Conservation (phyloP, 2,888 invertebrate genomes). For the Selenia dentaria region DNA sequence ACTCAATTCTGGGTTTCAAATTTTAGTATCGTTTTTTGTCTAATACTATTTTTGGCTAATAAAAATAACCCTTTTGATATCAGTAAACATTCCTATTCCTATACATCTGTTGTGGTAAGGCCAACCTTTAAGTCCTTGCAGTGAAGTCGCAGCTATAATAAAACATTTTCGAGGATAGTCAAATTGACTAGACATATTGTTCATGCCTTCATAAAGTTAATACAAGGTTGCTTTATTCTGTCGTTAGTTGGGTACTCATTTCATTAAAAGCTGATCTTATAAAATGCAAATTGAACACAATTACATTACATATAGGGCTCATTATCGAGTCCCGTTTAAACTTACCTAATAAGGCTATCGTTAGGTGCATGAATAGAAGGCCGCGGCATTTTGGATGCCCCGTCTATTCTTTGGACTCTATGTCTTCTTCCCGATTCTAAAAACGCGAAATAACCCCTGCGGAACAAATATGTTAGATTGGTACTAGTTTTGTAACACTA, state of each 20-base stretch:
- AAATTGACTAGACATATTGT: slow-evolving; percentile 32
- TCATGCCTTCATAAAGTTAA: slow-evolving; percentile 52
- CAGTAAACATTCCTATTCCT: too few species aligned
- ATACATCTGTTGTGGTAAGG: not conserved
- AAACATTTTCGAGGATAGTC: slow-evolving; percentile 22
- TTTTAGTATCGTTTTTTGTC: too few species aligned
- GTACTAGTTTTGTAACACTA: too few species aligned
- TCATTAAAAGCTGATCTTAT: slow-evolving; percentile 40
- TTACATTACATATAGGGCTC: slow-evolving; percentile 30
- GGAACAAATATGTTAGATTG: not conserved
- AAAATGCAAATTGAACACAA: slow-evolving; percentile 48
- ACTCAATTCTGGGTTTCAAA: too few species aligned
- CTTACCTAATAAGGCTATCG: slow-evolving; percentile 88
- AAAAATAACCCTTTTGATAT: too few species aligned
- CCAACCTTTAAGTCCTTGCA: slow-evolving; percentile 31
- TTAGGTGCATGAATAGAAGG: slow-evolving; percentile 88
- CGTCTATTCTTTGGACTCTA: slow-evolving; percentile 86
- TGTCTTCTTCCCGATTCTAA: slow-evolving; percentile 91
- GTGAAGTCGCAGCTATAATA: slow-evolving; percentile 34
- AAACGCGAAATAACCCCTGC: slow-evolving; percentile 95
- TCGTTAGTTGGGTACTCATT: slow-evolving; percentile 44
- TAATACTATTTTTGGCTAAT: too few species aligned
- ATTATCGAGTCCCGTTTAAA: slow-evolving; percentile 15
- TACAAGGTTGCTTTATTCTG: slow-evolving; percentile 29
- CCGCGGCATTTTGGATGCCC: slow-evolving; percentile 80